A percentile compares a stretch with the other conserved stretches of the same genome.
These are phyloP conservation scores for Alligator sinensis DNA, from an alignment of 2,113 vertebrate genomes.

Conservation along the genomic window DNA sequence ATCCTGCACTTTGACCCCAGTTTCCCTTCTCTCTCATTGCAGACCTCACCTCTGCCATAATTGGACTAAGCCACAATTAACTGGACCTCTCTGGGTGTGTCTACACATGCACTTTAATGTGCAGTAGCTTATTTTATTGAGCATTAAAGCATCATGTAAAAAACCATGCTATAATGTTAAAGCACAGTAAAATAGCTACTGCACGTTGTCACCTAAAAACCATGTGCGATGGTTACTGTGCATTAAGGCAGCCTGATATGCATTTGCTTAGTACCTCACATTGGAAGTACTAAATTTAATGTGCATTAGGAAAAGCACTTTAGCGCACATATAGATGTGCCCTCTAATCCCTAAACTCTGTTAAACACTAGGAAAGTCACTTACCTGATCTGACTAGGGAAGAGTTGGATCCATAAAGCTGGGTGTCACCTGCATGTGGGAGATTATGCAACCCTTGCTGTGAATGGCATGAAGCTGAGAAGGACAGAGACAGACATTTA, in stretches of 20 bases:
- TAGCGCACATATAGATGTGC: too few relatives aligned
- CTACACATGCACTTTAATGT: too few relatives aligned
- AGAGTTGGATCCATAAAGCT: not conserved
- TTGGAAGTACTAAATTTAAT: too few relatives aligned
- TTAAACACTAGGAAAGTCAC: not conserved
- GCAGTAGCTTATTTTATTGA: too few relatives aligned
- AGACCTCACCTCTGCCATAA: not conserved
- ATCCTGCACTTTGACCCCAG: not conserved
- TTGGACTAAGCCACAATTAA: not conserved
- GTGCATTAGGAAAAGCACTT: too few relatives aligned
- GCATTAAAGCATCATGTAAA: too few relatives aligned
- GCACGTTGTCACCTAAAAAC: too few relatives aligned
- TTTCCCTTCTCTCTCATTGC: not conserved
- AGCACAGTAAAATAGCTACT: too few relatives aligned
- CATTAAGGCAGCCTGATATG: too few relatives aligned
- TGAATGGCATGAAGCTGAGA: not conserved
- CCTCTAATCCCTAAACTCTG: not conserved
- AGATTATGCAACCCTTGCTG: not conserved
- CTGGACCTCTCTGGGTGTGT: not conserved
- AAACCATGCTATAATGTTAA: too few relatives aligned
- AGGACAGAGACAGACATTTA: not conserved
- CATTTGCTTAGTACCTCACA: too few relatives aligned
- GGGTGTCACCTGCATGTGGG: not conserved
- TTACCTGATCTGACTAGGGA: not conserved
- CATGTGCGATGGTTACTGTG: too few relatives aligned